Conservation (phyloP, 2,888 invertebrate genomes). For the Digitonthophagus gazella region DNA sequence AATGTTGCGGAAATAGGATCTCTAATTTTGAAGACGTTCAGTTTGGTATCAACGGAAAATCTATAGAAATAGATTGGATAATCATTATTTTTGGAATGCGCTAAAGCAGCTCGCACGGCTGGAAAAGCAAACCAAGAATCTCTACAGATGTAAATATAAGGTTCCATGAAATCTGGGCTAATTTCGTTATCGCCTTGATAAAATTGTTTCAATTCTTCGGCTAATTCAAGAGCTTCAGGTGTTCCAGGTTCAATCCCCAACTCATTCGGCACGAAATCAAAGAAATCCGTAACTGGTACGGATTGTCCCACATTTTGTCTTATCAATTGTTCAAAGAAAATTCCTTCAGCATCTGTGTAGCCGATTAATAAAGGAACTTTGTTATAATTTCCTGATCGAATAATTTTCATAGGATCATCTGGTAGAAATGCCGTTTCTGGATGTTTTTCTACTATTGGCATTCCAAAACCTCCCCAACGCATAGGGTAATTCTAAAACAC, state of each 20-base stretch:
- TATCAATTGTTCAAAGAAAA: neutral
- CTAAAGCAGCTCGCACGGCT: conserved; percentile 8
- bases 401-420: conserved; percentile 21
- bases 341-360: conserved; percentile 25
- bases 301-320: neutral
- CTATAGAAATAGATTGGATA: conserved; percentile 14
- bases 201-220: neutral
- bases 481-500: neutral
- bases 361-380: conserved; percentile 30
- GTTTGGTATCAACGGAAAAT: conserved; percentile 3
- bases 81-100: neutral
- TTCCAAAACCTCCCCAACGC: neutral
- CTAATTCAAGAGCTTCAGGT: neutral
- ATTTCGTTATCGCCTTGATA: conserved; percentile 5
- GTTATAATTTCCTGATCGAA: conserved; percentile 26
- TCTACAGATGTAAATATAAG: conserved; percentile 8
- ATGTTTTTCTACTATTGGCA: conserved; percentile 28
- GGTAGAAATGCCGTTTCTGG: conserved; percentile 27
- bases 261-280: conserved; percentile 15
- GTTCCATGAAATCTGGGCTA: neutral
- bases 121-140: conserved; percentile 11
- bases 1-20: conserved; percentile 18
- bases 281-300: neutral
- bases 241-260: neutral
- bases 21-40: conserved; percentile 2